Evolutionary conservation across 2,888 invertebrate species (phyloP).

Genomic region (Teleogryllus oceanicus): DNA sequence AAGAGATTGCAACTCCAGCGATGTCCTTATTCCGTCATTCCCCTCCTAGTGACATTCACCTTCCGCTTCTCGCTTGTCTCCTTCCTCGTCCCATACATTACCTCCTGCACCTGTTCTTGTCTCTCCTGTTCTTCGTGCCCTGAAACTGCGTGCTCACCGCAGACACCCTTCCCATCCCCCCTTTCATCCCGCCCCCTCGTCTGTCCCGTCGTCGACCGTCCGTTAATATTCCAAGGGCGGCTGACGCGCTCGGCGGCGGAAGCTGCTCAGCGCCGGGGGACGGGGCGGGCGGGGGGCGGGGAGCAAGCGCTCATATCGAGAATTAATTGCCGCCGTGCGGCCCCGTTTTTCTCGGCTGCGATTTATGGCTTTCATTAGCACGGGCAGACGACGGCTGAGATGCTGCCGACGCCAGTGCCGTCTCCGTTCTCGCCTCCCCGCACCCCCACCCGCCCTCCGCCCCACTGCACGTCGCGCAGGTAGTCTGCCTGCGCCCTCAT

Average conservation of each 20-base stretch:
- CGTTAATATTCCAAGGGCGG: neutral
- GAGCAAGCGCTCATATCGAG: slow-evolving; percentile 9
- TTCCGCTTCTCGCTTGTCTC: too few relatives aligned
- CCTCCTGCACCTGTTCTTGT: too few relatives aligned
- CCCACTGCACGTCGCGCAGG: too few relatives aligned
- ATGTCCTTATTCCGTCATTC: too few relatives aligned
- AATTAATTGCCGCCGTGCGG: slow-evolving; percentile 1
- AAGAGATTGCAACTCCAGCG: too few relatives aligned
- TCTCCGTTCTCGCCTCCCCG: neutral
- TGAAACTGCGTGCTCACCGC: too few relatives aligned
- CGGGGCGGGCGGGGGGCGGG: neutral
- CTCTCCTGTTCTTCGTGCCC: too few relatives aligned
- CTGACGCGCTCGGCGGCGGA: neutral
- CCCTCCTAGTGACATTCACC: too few relatives aligned
- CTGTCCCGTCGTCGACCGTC: slow-evolving; percentile 5
- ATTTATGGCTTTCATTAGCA: slow-evolving; percentile 18
- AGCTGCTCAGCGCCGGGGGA: neutral
- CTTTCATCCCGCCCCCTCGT: neutral
- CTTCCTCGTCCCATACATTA: too few relatives aligned
- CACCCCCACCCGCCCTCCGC: neutral
- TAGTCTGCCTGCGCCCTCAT: neutral
- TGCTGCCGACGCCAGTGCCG: neutral
- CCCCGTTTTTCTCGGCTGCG: neutral
- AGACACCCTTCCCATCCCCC: too few relatives aligned
- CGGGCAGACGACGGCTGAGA: neutral